A percentile compares a stretch with the other conserved stretches of the same genome.
Conservation (phyloP, 2,113 vertebrate species). For the Malurus melanocephalus region DNA sequence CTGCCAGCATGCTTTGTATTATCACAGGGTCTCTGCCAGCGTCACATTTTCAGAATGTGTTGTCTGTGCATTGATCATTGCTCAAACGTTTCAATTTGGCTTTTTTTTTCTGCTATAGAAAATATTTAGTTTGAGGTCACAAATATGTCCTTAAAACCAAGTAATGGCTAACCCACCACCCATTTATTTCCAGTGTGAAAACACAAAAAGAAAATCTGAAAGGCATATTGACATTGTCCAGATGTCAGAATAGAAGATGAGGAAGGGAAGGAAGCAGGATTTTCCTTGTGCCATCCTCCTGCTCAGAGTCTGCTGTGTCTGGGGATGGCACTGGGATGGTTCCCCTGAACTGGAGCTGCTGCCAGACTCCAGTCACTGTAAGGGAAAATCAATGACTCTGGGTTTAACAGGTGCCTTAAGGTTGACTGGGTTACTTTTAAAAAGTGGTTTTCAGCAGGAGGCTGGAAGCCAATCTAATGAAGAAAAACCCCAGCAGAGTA, state of each 20-base stretch:
- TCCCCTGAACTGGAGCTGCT: background rate
- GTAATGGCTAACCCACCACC: accelerated
- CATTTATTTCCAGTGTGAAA: background rate
- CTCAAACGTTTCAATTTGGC: background rate
- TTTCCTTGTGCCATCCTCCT: background rate
- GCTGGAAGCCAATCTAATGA: background rate
- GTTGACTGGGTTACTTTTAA: background rate
- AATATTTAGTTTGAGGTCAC: background rate
- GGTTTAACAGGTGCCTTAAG: background rate
- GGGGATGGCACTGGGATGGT: background rate
- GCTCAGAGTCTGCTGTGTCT: background rate
- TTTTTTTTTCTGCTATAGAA: background rate
- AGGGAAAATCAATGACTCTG: background rate
- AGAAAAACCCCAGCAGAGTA: background rate
- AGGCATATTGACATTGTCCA: background rate
- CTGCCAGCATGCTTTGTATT: background rate
- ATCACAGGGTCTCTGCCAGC: background rate
- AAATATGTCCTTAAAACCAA: background rate
- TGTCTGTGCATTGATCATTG: background rate
- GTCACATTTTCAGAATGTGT: background rate
- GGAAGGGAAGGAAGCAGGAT: background rate
- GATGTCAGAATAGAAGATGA: background rate
- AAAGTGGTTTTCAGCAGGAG: background rate
- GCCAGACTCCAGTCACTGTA: background rate
- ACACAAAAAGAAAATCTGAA: background rate